Conservation (phyloP, 2,888 invertebrate species). For the Aspidiotus destructor region DNA sequence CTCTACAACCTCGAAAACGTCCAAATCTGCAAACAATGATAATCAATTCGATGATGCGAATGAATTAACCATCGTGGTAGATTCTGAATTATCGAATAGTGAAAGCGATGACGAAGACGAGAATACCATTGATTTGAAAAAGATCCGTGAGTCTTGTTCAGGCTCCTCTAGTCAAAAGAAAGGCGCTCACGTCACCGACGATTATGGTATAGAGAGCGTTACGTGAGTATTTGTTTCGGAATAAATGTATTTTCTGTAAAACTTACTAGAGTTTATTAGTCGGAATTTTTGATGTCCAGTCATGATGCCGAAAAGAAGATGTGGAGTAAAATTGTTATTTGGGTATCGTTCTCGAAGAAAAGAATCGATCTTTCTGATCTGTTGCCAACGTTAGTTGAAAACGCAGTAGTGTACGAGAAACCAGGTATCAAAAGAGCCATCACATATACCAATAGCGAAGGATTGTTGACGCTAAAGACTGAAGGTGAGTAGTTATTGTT, state of each 20-base stretch:
- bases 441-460: conserved; percentile 55
- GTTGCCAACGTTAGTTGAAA: conserved; percentile 57
- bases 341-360: conserved; percentile 52
- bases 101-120: conserved; percentile 38
- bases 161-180: not conserved
- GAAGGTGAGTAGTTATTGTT: conserved; percentile 62
- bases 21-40: not conserved
- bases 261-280: too few species aligned
- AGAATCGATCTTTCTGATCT: conserved; percentile 68
- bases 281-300: conserved; percentile 42
- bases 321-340: conserved; percentile 78
- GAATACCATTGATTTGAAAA: conserved; percentile 34
- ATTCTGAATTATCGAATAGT: not conserved
- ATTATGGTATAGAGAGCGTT: not conserved
- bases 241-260: not conserved
- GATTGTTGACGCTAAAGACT: conserved; percentile 61
- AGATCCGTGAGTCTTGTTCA: not conserved
- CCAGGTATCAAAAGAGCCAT: conserved; percentile 75
- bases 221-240: conserved; percentile 3
- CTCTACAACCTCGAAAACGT: not conserved
- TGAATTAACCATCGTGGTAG: too few species aligned
- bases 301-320: conserved; percentile 64
- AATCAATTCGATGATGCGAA: not conserved
- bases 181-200: not conserved
- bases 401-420: conserved; percentile 68